These are phyloP conservation scores for Rhagonycha fulva DNA, from an alignment of 2,888 invertebrate genomes.

Conservation along the genomic window DNA sequence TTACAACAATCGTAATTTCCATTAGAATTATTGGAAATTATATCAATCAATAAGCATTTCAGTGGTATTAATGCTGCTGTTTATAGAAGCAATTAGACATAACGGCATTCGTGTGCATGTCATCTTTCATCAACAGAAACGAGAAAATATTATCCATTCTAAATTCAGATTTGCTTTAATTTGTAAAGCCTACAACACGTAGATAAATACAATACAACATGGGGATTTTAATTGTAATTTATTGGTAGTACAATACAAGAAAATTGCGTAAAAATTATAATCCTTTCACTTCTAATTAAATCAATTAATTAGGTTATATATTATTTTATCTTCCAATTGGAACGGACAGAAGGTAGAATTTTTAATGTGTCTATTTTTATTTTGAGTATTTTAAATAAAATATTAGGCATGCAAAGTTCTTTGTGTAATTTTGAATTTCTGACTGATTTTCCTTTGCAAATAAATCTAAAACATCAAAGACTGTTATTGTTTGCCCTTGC, in stretches of 20 bases:
- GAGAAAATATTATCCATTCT: slow-evolving; percentile 27
- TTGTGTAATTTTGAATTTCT: not conserved
- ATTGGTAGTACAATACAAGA: slow-evolving; percentile 25
- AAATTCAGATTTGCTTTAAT: slow-evolving; percentile 29
- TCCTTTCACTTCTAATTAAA: not conserved
- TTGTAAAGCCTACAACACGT: slow-evolving; percentile 17
- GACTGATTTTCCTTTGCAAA: not conserved
- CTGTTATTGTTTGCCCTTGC: not conserved
- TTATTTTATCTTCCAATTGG: not conserved
- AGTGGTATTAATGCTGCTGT: slow-evolving; percentile 11
- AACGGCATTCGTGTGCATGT: slow-evolving; percentile 23
- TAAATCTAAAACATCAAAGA: not conserved
- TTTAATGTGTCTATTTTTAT: not conserved
- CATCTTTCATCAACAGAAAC: slow-evolving; percentile 27
- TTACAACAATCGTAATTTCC: not conserved
- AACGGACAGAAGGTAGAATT: not conserved
- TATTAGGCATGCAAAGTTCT: not conserved
- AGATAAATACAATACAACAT: slow-evolving; percentile 4
- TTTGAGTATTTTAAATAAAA: not conserved
- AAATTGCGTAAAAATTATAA: slow-evolving; percentile 4
- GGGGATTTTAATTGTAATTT: slow-evolving; percentile 26
- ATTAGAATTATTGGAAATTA: slow-evolving; percentile 20
- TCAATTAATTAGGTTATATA: not conserved
- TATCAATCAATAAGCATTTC: slow-evolving; percentile 23
- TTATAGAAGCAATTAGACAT: slow-evolving; percentile 24